phyloP scores from a whole-genome alignment of 2,888 invertebrate species.

The Galeopsomyia nigrocyanea region DNA sequence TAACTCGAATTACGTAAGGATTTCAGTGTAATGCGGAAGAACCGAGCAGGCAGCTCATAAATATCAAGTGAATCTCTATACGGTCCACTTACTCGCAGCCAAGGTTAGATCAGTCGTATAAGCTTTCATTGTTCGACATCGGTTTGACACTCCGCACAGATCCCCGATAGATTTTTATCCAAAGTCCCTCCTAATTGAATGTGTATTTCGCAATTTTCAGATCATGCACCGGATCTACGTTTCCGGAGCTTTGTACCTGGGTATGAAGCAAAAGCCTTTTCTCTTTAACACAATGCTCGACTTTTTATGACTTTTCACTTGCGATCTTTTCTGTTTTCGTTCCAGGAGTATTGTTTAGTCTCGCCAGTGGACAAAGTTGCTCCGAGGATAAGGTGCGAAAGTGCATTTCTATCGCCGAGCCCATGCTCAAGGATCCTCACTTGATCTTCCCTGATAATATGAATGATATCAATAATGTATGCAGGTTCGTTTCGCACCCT shows the following conservation, averaged over 20 bases:
- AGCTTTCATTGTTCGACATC: too few species aligned
- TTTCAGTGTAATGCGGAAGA: too few species aligned
- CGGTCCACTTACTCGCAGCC: not conserved
- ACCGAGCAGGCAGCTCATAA: too few species aligned
- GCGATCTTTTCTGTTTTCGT: not conserved
- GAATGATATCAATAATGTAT: slow-evolving; percentile 74
- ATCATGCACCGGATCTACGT: slow-evolving; percentile 49
- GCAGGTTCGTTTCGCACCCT: slow-evolving; percentile 65
- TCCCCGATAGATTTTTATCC: not conserved
- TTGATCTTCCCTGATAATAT: slow-evolving; percentile 75
- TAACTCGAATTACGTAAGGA: too few species aligned
- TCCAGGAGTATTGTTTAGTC: slow-evolving; percentile 32
- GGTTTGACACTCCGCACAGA: too few species aligned
- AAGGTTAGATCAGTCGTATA: too few species aligned
- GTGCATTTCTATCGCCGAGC: slow-evolving; percentile 74
- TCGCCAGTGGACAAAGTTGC: slow-evolving; percentile 60
- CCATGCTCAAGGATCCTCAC: slow-evolving; percentile 73
- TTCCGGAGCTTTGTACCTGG: slow-evolving; percentile 49
- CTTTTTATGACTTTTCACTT: not conserved
- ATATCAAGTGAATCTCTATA: too few species aligned
- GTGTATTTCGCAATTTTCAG: slow-evolving; percentile 43
- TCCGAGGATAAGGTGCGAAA: slow-evolving; percentile 70
- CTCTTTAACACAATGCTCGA: not conserved
- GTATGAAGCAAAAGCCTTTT: slow-evolving; percentile 28
- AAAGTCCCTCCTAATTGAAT: slow-evolving; percentile 5